phyloP scores from a whole-genome alignment of 2,797 vertebrate species.

The Pempheris klunzingeri region DNA sequence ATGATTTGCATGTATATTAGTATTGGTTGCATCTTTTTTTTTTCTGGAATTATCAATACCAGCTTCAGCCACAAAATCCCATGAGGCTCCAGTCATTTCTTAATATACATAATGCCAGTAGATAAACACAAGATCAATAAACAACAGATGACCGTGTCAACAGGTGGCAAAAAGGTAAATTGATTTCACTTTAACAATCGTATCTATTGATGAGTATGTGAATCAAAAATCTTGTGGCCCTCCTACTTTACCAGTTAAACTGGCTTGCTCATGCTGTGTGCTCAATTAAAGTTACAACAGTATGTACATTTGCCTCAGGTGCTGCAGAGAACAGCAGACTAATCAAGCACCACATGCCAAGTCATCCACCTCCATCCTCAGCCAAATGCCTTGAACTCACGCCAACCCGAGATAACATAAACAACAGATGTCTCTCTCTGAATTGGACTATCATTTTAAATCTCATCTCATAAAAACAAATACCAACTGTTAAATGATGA shows the following conservation, averaged over 20 bases:
- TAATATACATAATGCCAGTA: neutral
- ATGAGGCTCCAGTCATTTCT: neutral
- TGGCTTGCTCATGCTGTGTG: conserved; percentile 23
- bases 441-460: conserved; percentile 52
- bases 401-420: conserved; percentile 72
- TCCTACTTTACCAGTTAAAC: conserved; percentile 29
- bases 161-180: conserved; percentile 4
- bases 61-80: no score
- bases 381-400: conserved; percentile 72
- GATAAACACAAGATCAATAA: neutral
- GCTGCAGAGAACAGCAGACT: conserved; percentile 50
- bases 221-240: neutral
- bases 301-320: conserved; percentile 56
- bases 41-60: neutral
- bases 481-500: conserved; percentile 36
- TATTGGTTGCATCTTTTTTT: neutral
- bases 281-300: conserved; percentile 49
- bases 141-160: neutral
- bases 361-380: conserved; percentile 65
- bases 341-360: conserved; percentile 67
- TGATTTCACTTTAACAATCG: neutral
- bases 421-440: conserved; percentile 75
- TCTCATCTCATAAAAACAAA: conserved; percentile 52
- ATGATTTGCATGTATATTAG: neutral
- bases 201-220: neutral